Conservation (phyloP, 2,797 vertebrate genomes). For the Enteromius anoplus region DNA sequence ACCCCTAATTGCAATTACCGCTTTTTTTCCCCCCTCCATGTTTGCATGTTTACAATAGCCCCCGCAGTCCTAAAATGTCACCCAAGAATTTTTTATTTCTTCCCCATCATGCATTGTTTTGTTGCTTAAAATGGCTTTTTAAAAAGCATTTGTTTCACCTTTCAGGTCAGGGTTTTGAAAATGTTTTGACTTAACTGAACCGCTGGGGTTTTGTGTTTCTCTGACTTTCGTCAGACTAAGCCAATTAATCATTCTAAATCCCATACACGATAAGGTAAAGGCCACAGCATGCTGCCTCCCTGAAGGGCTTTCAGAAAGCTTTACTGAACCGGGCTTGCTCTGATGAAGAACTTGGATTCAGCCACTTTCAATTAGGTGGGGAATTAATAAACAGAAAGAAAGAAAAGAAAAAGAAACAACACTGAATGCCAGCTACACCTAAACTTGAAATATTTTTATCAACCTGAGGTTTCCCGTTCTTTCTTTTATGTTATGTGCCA, state of each 20-base stretch:
- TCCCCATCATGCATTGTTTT: background rate
- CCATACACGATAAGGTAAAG: slow-evolving; percentile 59
- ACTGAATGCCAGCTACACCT: slow-evolving; percentile 45
- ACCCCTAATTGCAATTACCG: slow-evolving; percentile 1
- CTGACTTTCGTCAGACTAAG: slow-evolving; percentile 58
- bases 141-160: slow-evolving; percentile 30
- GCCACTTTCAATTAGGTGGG: slow-evolving; percentile 48
- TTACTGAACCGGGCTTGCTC: slow-evolving; percentile 42
- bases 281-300: slow-evolving; percentile 48
- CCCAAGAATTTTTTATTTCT: background rate
- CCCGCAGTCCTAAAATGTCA: background rate
- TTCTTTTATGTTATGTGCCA: slow-evolving; percentile 27
- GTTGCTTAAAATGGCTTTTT: slow-evolving; percentile 15
- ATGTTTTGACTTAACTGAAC: slow-evolving; percentile 53
- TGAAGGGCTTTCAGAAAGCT: slow-evolving; percentile 49
- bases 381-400: slow-evolving; percentile 46
- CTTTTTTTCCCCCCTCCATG: background rate
- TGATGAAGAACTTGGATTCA: slow-evolving; percentile 48
- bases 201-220: slow-evolving; percentile 55
- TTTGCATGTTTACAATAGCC: slow-evolving; percentile 5
- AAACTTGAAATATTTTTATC: slow-evolving; percentile 55
- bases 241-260: slow-evolving; percentile 62
- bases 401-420: slow-evolving; percentile 42
- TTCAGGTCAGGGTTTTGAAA: slow-evolving; percentile 38
- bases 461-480: slow-evolving; percentile 19